Evolutionary conservation across 2,113 vertebrate genomes (phyloP).

Genomic region (Turdus rufiventris): DNA sequence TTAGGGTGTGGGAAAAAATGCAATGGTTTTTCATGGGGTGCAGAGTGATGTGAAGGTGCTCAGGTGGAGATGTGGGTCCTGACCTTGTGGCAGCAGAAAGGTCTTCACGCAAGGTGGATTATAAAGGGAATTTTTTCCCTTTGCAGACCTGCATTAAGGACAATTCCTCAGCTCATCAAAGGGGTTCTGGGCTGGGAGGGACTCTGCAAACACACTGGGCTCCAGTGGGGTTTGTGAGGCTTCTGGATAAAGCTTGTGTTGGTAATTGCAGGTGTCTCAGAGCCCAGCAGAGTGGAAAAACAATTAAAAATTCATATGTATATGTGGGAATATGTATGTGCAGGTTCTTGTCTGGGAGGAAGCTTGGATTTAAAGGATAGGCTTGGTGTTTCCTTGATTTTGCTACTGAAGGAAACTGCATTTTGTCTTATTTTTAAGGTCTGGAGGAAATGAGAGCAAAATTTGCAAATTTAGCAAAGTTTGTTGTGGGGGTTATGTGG

Average conservation of each 20-base stretch:
- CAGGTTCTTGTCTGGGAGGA: not conserved
- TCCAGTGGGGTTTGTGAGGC: not conserved
- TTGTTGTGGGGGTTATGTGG: not conserved
- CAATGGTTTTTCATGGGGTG: not conserved
- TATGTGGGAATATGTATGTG: not conserved
- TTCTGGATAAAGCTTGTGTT: not conserved
- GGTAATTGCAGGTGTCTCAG: not conserved
- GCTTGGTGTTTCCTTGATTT: not conserved
- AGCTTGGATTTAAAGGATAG: not conserved
- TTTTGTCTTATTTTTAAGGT: not conserved
- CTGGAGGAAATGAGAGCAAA: not conserved
- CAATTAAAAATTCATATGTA: too few species aligned
- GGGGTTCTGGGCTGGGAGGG: not conserved
- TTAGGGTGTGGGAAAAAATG: accelerated
- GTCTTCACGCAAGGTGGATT: not conserved
- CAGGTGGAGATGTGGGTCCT: not conserved
- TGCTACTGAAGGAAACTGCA: not conserved
- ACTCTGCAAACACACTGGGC: not conserved
- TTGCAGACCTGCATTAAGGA: not conserved
- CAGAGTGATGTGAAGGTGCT: not conserved
- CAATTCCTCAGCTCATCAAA: not conserved
- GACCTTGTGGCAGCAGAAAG: not conserved
- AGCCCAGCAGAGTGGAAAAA: not conserved
- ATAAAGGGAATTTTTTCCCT: not conserved
- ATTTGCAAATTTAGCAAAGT: not conserved